These are phyloP conservation scores for Sialia sialis DNA, from an alignment of 2,113 vertebrate species.

Conservation along the genomic window DNA sequence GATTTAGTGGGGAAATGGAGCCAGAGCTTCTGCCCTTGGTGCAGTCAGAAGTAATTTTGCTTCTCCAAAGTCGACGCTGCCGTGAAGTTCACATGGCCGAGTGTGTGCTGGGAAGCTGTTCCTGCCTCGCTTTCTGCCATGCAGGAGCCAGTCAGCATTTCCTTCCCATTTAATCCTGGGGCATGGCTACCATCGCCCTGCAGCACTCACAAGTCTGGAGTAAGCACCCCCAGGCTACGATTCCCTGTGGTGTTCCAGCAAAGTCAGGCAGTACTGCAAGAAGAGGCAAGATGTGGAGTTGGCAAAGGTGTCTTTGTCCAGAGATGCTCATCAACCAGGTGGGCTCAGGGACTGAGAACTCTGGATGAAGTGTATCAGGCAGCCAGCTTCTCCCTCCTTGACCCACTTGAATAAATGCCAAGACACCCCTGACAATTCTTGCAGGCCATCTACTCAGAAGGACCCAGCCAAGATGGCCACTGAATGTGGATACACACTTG, in stretches of 20 bases:
- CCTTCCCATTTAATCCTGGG: background rate
- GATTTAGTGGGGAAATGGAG: fast-evolving
- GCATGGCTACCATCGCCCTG: background rate
- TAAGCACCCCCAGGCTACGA: fast-evolving
- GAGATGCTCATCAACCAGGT: fast-evolving
- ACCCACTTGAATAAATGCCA: background rate
- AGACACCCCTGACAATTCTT: background rate
- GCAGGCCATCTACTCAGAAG: background rate
- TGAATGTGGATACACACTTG: background rate
- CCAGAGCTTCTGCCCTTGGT: background rate
- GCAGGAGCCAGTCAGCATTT: background rate
- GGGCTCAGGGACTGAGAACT: background rate
- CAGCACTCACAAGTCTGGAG: background rate
- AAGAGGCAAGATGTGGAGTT: background rate
- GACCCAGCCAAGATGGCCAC: background rate
- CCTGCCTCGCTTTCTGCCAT: background rate
- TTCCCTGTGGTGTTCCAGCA: background rate
- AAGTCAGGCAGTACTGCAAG: background rate
- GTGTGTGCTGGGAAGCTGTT: background rate
- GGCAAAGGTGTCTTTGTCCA: background rate
- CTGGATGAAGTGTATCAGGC: background rate
- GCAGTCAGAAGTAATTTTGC: background rate
- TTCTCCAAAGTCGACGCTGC: background rate
- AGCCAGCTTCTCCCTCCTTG: background rate
- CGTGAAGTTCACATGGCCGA: background rate